Conservation (phyloP, 2,113 vertebrate genomes). For the Philantomba maxwellii region DNA sequence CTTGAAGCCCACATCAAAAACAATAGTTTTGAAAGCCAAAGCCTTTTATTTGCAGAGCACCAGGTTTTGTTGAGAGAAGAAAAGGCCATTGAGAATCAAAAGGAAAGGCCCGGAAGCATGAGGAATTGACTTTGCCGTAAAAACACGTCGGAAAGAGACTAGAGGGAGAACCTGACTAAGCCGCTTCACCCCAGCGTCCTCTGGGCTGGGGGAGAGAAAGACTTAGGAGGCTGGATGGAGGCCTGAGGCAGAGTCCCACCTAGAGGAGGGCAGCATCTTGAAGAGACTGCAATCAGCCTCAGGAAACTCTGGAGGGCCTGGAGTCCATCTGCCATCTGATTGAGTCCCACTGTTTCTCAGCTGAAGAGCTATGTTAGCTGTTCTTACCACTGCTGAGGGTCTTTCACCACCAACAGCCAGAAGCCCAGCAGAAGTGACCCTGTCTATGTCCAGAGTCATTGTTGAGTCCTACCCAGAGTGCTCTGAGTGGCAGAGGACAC, state of each 20-base stretch:
- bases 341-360: not conserved
- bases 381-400: not conserved
- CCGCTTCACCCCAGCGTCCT: not conserved
- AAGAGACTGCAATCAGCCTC: not conserved
- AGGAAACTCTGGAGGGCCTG: not conserved
- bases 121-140: not conserved
- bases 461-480: not conserved
- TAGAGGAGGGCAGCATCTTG: not conserved
- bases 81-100: slow-evolving; percentile 63
- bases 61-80: slow-evolving; percentile 58
- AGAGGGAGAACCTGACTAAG: not conserved
- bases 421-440: not conserved
- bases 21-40: slow-evolving; percentile 64
- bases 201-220: not conserved
- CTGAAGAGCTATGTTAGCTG: not conserved
- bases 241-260: not conserved
- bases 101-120: slow-evolving; percentile 37
- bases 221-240: not conserved
- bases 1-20: slow-evolving; percentile 65
- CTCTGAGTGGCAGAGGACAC: not conserved
- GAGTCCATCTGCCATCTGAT: not conserved
- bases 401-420: not conserved
- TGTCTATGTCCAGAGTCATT: not conserved
- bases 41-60: slow-evolving; percentile 58
- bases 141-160: not conserved